Evolutionary conservation across 2,888 invertebrate species (phyloP).

Genomic region (Epinotia bilunana): DNA sequence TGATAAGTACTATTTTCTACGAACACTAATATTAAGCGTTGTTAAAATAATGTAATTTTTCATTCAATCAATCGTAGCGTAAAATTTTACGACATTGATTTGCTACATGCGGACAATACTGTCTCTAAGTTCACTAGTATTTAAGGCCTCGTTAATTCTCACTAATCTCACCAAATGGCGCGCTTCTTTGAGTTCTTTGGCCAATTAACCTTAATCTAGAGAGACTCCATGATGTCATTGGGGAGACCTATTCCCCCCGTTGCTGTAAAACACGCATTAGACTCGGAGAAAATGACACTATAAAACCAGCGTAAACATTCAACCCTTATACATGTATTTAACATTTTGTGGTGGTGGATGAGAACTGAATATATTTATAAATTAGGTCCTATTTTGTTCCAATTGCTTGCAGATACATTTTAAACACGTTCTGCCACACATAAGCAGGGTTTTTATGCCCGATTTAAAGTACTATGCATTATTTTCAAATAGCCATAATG

Average conservation of each 20-base stretch:
- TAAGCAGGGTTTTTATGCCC: neutral
- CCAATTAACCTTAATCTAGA: slow-evolving; percentile 29
- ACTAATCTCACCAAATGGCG: slow-evolving; percentile 17
- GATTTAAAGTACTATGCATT: neutral
- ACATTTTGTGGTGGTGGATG: neutral
- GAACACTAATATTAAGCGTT: neutral
- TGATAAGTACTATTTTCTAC: slow-evolving; percentile 5
- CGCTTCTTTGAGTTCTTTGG: slow-evolving; percentile 1
- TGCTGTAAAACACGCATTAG: neutral
- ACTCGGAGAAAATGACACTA: neutral
- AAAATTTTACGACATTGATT: neutral
- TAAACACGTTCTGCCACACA: neutral
- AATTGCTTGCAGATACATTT: neutral
- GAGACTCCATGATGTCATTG: neutral
- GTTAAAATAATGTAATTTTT: neutral
- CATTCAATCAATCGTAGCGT: neutral
- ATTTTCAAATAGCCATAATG: neutral
- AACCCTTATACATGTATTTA: neutral
- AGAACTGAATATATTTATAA: neutral
- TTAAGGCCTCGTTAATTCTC: slow-evolving; percentile 19
- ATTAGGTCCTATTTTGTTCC: neutral
- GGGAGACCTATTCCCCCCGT: neutral
- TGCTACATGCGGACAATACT: neutral
- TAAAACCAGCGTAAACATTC: too few relatives aligned
- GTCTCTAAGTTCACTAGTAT: neutral